Evolutionary conservation across 2,888 invertebrate genomes (phyloP).

Genomic region (Limenitis camilla): DNA sequence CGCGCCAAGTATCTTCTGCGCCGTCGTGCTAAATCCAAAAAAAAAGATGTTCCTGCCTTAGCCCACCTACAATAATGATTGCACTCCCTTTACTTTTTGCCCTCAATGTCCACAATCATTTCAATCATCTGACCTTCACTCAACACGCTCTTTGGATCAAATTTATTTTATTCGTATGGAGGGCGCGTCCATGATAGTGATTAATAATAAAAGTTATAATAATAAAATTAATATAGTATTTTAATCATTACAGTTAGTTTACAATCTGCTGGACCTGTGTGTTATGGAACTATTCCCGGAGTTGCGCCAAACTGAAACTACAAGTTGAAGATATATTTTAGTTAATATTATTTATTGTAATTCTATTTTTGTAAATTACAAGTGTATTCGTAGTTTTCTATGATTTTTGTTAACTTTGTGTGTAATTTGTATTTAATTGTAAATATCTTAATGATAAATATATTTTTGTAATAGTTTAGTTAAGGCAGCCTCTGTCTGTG

Average conservation of each 20-base stretch:
- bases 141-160: too few species aligned
- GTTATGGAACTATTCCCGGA: conserved; percentile 86
- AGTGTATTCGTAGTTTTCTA: conserved; percentile 28
- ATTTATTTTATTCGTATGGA: too few species aligned
- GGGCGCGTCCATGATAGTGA: too few species aligned
- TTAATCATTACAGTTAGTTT: conserved; percentile 76
- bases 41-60: too few species aligned
- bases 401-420: conserved; percentile 30
- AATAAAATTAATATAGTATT: too few species aligned
- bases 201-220: too few species aligned
- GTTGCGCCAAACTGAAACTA: conserved; percentile 42
- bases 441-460: conserved; percentile 43
- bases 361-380: conserved; percentile 33
- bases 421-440: conserved; percentile 41
- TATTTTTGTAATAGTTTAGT: conserved; percentile 51
- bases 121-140: too few species aligned
- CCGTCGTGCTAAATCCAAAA: too few species aligned
- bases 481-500: conserved; percentile 14
- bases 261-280: conserved; percentile 85
- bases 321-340: conserved; percentile 42
- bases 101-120: too few species aligned
- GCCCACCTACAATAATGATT: too few species aligned
- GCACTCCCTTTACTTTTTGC: too few species aligned
- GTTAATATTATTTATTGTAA: conserved; percentile 28
- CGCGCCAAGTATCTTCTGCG: too few species aligned